These are phyloP conservation scores for Mesocentrotus franciscanus DNA, from an alignment of 53 echinoderm and acorn worm species.

Conservation along the genomic window DNA sequence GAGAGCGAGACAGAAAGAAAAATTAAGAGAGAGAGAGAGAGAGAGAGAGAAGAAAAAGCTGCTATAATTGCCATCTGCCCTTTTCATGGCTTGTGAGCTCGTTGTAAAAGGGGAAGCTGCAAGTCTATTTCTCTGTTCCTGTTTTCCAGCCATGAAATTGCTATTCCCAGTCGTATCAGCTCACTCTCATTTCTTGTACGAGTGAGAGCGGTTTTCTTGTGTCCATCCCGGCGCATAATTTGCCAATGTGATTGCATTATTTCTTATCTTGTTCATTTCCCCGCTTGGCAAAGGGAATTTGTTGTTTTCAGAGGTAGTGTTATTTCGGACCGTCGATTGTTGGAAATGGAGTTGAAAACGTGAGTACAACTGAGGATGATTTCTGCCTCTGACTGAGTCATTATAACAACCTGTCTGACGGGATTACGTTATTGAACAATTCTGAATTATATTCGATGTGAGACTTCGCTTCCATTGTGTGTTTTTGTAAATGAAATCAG, in stretches of 20 bases:
- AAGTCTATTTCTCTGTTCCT: constrained; percentile 53
- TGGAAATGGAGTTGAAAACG: constrained; percentile 52
- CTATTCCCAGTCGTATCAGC: constrained; percentile 25
- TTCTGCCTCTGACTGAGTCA: neutral
- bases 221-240: constrained; percentile 29
- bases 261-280: constrained; percentile 16
- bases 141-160: constrained; percentile 53
- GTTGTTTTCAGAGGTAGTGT: neutral
- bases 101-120: constrained; percentile 43
- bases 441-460: neutral
- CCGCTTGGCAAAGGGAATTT: constrained; percentile 21
- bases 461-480: neutral
- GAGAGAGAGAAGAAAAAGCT: constrained; percentile 8
- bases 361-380: constrained; percentile 25
- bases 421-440: neutral
- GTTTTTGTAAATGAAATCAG: neutral
- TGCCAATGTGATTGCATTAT: constrained; percentile 43
- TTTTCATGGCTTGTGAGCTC: constrained; percentile 30
- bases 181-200: constrained; percentile 30
- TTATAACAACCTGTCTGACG: neutral
- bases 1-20: neutral
- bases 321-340: neutral
- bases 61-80: constrained; percentile 64
- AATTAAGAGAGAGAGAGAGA: neutral
- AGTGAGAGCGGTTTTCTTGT: neutral